Percentiles rank a stretch among this genome's conserved stretches.
Evolutionary conservation across 2,113 vertebrate genomes (phyloP).

Genomic region (Caranx ignobilis): DNA sequence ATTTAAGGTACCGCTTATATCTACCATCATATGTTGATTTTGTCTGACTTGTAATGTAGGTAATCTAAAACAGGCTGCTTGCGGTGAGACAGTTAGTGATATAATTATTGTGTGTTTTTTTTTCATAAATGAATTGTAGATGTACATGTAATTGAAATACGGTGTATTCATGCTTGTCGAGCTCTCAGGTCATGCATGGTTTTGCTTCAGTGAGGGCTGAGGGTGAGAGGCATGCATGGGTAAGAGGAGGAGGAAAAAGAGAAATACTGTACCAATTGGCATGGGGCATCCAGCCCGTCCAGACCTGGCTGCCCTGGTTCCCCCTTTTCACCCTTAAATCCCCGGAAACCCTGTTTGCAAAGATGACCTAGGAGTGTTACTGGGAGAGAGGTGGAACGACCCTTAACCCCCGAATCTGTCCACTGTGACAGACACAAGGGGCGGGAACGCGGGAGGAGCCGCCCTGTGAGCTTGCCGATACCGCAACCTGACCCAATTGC

Average conservation of each 20-base stretch:
- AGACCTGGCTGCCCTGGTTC: conserved; percentile 99
- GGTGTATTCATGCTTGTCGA: conserved; percentile 44
- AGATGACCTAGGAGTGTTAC: conserved; percentile 99
- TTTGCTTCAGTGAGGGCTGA: conserved; percentile 39
- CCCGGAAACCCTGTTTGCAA: conserved; percentile 99
- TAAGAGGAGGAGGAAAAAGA: conserved; percentile 91
- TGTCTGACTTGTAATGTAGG: neutral
- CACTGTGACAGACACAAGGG: conserved; percentile 49
- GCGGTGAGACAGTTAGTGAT: conserved; percentile 65
- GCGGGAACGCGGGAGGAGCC: conserved; percentile 82
- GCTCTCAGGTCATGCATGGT: conserved; percentile 56
- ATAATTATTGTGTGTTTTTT: neutral
- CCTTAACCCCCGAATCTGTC: conserved; percentile 63
- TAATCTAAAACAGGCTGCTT: conserved; percentile 64
- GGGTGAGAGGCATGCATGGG: conserved; percentile 88
- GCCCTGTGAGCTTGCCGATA: conserved; percentile 66
- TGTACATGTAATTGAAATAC: conserved; percentile 19
- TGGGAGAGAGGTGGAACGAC: conserved; percentile 78
- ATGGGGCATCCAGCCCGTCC: conserved; percentile 99
- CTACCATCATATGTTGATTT: conserved; percentile 4
- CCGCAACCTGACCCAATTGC: conserved; percentile 38
- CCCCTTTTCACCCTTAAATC: conserved; percentile 99
- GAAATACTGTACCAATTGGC: conserved; percentile 99
- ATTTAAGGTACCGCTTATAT: conserved; percentile 1
- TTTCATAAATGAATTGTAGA: neutral